A percentile compares a stretch with the other conserved stretches of the same genome.
phyloP scores from a whole-genome alignment of 2,888 invertebrate species.

The Rapana venosa region DNA sequence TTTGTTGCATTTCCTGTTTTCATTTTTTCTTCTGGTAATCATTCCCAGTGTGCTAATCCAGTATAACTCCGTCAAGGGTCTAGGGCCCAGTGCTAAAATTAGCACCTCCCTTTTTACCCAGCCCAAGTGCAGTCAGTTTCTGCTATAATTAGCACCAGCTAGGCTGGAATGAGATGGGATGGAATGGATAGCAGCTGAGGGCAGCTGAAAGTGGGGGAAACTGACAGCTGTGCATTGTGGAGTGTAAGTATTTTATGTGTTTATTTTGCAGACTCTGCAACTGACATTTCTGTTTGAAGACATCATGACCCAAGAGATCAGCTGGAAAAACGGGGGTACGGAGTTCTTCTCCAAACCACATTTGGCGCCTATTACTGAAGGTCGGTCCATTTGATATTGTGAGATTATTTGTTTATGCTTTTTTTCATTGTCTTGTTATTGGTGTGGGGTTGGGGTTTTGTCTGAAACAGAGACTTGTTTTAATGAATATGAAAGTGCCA shows the following conservation, averaged over 20 bases:
- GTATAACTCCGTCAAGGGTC: too few species aligned
- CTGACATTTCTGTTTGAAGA: slow-evolving; percentile 58
- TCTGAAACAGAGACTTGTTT: neutral
- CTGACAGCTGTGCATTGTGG: neutral
- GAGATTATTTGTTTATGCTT: neutral
- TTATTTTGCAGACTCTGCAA: slow-evolving; percentile 48
- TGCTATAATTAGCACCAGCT: too few species aligned
- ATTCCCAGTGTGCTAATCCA: too few species aligned
- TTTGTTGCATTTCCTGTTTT: neutral
- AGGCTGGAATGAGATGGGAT: too few species aligned
- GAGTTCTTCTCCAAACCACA: slow-evolving; percentile 44
- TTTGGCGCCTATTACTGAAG: slow-evolving; percentile 50
- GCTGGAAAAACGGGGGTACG: slow-evolving; percentile 47
- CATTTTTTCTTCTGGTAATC: too few species aligned
- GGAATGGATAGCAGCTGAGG: too few species aligned
- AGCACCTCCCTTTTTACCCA: too few species aligned
- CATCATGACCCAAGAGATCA: slow-evolving; percentile 53
- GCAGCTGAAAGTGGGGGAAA: too few species aligned
- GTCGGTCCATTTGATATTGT: slow-evolving; percentile 32
- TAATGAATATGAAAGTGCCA: too few species aligned
- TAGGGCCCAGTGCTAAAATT: too few species aligned
- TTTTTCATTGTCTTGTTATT: too few species aligned
- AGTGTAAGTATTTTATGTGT: neutral
- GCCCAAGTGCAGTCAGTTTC: too few species aligned
- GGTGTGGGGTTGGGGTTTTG: neutral